Conservation (phyloP, 2,888 invertebrate species). For the Megalurothrips usitatus region DNA sequence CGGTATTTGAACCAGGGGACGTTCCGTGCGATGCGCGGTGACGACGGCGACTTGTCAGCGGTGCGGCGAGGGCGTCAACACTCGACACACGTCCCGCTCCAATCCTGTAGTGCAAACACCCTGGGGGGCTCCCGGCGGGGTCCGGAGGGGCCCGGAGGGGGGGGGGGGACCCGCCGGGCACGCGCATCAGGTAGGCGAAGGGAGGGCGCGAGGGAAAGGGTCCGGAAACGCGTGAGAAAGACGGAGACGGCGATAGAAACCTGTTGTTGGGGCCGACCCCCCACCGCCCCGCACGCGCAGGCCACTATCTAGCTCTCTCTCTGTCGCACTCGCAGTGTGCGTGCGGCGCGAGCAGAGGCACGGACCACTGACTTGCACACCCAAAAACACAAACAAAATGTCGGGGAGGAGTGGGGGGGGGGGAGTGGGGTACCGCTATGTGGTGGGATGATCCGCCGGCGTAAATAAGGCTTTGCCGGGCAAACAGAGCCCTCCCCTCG, state of each 20-base stretch:
- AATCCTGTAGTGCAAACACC: slow-evolving; percentile 1
- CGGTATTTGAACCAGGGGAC: too few species aligned
- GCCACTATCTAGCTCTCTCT: too few species aligned
- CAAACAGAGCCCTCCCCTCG: slow-evolving; percentile 4
- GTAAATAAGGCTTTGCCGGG: slow-evolving; percentile 22
- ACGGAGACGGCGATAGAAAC: slow-evolving; percentile 14
- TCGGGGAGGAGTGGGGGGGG: slow-evolving; percentile 22
- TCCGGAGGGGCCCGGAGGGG: too few species aligned
- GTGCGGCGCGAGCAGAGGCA: background rate
- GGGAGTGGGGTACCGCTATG: background rate
- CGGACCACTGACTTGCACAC: slow-evolving; percentile 21
- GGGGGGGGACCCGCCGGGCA: background rate
- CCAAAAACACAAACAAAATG: slow-evolving; percentile 21
- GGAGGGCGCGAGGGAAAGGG: background rate
- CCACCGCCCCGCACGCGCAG: background rate
- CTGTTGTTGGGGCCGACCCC: background rate
- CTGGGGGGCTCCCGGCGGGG: background rate
- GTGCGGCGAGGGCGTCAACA: slow-evolving; percentile 21
- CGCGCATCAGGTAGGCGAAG: slow-evolving; percentile 3
- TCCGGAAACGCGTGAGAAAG: background rate
- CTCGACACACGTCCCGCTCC: slow-evolving; percentile 17
- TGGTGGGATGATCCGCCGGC: background rate
- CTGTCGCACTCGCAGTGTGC: background rate
- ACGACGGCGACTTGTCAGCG: slow-evolving; percentile 34
- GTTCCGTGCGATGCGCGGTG: background rate